Base-by-base conservation (phyloP, 2,888 invertebrate genomes). In the Cerastoderma edule region DNA sequence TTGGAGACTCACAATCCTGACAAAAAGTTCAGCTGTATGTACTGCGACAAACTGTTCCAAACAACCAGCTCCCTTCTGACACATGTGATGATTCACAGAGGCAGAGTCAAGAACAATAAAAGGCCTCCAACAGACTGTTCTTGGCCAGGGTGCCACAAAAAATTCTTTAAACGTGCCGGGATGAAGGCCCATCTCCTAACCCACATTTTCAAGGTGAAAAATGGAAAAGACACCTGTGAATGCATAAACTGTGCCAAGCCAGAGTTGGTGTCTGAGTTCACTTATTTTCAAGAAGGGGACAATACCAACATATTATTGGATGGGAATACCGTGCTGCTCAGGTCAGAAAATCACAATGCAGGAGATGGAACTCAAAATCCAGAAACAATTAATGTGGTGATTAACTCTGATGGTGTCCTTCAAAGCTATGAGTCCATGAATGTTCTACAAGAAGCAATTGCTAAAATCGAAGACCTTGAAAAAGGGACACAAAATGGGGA, bases 161-260 rank as follows among this genome's bases (percentile, higher is more conserved):
- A 64, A 46, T 82, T 69, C 39, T 56, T 76, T 24, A 82, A 78
- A 54, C 67, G 71, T 10, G 69, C 78, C 10, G 48, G 67, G 8
- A 71, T 74, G 57, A 78, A 78, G 32, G n/a, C 67, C 22, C 82
- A 82, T 63, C 44, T 82, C 2, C 24, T 73, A 13, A 73, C 82
- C n/a, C 82, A 82, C 67, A 63, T 82, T n/a, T 82, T 73, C 67
- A 82, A 69, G 66, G 57, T 82, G 19, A 78, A 74, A 46, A 60
- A 57, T 56, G 78, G 78, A 2, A 73, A 74, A 57, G 82, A 78
- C 46, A 32, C 63, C 8, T 82, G 82, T 76, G 74, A 69, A 13
- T 82, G 82, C 74, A 65, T 68, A 16, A 67, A 76, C 13, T 82
- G 82, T 57, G 63, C 53, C n/a, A 66, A 32, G 22, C 10, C 19